Conservation (phyloP, 2,888 invertebrate species). For the Rhodophaea formosa region DNA sequence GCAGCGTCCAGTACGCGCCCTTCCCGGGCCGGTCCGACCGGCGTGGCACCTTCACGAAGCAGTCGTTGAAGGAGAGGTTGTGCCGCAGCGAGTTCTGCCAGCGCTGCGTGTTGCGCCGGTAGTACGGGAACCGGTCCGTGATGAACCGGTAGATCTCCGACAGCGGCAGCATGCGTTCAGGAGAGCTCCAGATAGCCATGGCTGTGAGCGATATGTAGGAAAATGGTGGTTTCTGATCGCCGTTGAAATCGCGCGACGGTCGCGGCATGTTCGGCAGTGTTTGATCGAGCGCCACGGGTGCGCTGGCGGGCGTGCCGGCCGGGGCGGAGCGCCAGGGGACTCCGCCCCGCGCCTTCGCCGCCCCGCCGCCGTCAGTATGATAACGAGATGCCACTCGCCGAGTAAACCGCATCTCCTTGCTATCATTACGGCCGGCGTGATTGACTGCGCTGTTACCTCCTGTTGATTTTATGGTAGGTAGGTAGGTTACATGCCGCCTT, state of each 20-base stretch:
- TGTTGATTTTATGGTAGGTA: slow-evolving; percentile 47
- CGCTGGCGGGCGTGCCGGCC: slow-evolving; percentile 53
- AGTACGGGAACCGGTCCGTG: slow-evolving; percentile 93
- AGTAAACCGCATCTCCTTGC: slow-evolving; percentile 67
- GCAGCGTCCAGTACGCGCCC: slow-evolving; percentile 92
- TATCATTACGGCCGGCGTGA: slow-evolving; percentile 70
- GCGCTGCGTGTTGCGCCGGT: slow-evolving; percentile 92
- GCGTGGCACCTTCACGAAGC: slow-evolving; percentile 88
- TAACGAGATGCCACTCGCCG: slow-evolving; percentile 72
- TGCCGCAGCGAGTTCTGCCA: slow-evolving; percentile 93
- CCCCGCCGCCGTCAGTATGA: slow-evolving; percentile 51
- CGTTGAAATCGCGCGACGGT: slow-evolving; percentile 95
- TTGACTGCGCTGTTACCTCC: slow-evolving; percentile 70
- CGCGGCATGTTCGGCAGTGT: slow-evolving; percentile 87
- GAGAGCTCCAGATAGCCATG: slow-evolving; percentile 98
- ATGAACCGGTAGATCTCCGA: slow-evolving; percentile 92
- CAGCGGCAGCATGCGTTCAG: slow-evolving; percentile 94
- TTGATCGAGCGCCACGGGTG: slow-evolving; percentile 92
- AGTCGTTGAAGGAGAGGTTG: slow-evolving; percentile 94
- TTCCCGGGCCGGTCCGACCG: slow-evolving; percentile 90
- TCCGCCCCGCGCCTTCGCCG: slow-evolving; percentile 32
- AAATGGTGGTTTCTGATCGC: slow-evolving; percentile 97
- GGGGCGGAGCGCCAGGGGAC: slow-evolving; percentile 39
- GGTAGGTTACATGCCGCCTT: slow-evolving; percentile 9
- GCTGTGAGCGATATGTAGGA: slow-evolving; percentile 97